These are phyloP conservation scores for Dolichomitus sp. DNA, from an alignment of 2,888 invertebrate species.

Conservation along the genomic window DNA sequence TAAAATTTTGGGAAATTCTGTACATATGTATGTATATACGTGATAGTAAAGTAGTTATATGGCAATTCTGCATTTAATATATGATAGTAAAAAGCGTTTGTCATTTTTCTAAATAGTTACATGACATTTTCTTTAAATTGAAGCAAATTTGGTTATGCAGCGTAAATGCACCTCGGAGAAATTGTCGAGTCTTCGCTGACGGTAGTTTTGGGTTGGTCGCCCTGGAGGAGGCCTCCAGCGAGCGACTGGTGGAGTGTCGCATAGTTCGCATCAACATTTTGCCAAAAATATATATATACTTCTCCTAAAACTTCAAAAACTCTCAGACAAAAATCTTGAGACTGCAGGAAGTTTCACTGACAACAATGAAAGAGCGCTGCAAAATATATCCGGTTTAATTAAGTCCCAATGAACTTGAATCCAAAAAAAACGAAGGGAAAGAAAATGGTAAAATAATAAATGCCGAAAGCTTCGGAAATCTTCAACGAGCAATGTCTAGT, in stretches of 20 bases:
- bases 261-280: conserved; percentile 75
- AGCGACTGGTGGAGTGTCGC: conserved; percentile 68
- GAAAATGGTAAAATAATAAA: background rate
- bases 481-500: background rate
- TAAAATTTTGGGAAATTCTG: background rate
- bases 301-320: background rate
- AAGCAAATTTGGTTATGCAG: background rate
- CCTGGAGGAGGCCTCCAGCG: conserved; percentile 60
- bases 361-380: background rate
- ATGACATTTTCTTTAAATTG: background rate
- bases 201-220: conserved; percentile 57
- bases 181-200: conserved; percentile 49
- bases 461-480: background rate
- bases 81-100: too few species aligned
- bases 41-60: background rate
- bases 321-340: background rate
- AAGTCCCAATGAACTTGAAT: background rate
- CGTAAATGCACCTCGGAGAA: conserved; percentile 58
- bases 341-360: background rate
- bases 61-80: background rate
- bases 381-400: background rate
- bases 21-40: background rate
- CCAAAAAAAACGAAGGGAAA: background rate
- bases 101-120: background rate
- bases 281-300: conserved; percentile 5